Evolutionary conservation across 2,797 vertebrate genomes (phyloP).

Genomic region (Potorous gilbertii): DNA sequence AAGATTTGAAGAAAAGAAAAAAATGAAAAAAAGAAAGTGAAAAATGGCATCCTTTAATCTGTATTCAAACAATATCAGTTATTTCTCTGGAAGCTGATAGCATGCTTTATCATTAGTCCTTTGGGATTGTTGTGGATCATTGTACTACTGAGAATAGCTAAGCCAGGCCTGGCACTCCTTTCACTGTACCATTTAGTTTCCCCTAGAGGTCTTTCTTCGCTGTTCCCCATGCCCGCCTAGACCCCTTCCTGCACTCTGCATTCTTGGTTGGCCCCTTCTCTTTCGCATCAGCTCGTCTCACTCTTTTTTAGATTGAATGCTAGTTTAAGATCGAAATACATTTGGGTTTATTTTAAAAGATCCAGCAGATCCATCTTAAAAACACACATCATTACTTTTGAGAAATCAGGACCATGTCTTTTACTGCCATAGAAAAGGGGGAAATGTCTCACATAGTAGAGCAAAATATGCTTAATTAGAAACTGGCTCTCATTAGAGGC

Average conservation of each 20-base stretch:
- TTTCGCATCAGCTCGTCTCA: not conserved
- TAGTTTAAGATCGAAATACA: not conserved
- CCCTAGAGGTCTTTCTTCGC: not conserved
- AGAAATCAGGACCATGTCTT: not conserved
- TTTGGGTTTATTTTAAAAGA: not conserved
- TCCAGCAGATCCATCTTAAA: not conserved
- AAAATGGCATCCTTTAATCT: too few species aligned
- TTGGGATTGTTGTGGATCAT: too few species aligned
- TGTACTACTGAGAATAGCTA: too few species aligned
- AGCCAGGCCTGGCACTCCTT: not conserved
- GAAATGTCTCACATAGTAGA: not conserved
- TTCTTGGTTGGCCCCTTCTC: not conserved
- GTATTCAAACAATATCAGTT: too few species aligned
- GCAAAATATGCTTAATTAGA: constrained; percentile 43
- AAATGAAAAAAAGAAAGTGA: too few species aligned
- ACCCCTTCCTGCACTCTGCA: not conserved
- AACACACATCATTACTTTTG: not conserved
- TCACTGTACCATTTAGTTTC: not conserved
- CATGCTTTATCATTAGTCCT: too few species aligned
- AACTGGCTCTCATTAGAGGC: constrained; percentile 1
- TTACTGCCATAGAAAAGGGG: not conserved
- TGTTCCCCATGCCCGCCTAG: not conserved
- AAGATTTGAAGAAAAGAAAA: too few species aligned
- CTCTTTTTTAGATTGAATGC: not conserved
- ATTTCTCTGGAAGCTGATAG: too few species aligned